A percentile compares a stretch with the other conserved stretches of the same genome.
Conservation (phyloP, 2,888 invertebrate species). For the Aspidiotus destructor region DNA sequence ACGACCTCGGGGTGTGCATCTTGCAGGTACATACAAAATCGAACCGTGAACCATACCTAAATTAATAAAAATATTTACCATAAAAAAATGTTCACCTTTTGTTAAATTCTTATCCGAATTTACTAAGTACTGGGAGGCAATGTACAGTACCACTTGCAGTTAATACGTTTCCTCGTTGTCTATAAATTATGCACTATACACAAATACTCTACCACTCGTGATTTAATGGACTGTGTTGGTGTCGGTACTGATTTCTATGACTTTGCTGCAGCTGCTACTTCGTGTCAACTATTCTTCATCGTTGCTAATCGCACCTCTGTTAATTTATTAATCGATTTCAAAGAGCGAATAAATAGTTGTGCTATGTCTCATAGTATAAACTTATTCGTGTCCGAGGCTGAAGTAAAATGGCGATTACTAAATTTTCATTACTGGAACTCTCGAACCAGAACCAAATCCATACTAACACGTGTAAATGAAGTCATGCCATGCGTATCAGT, state of each 20-base stretch:
- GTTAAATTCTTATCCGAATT: conserved; percentile 13
- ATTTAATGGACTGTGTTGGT: too few relatives aligned
- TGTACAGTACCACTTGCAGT: too few relatives aligned
- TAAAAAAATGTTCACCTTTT: conserved; percentile 28
- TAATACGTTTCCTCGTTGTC: neutral
- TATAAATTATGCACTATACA: too few relatives aligned
- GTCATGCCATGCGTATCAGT: conserved; percentile 29
- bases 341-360: conserved; percentile 1
- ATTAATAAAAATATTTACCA: conserved; percentile 54
- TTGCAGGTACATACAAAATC: conserved; percentile 46
- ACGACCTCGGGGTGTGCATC: conserved; percentile 60
- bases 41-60: conserved; percentile 51
- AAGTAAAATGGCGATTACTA: conserved; percentile 5
- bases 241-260: too few relatives aligned
- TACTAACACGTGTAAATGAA: conserved; percentile 14
- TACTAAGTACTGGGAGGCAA: neutral
- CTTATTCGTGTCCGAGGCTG: neutral
- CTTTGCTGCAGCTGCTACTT: too few relatives aligned
- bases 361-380: neutral
- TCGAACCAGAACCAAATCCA: conserved; percentile 25
- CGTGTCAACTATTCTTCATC: neutral
- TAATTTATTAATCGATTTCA: conserved; percentile 1
- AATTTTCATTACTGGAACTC: conserved; percentile 14
- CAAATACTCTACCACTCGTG: too few relatives aligned
- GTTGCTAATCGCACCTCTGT: neutral